Evolutionary conservation across 2,797 vertebrate genomes (phyloP), one percentile per base, ranked within the genome.

Genomic region (Etheostoma perlongum): DNA sequence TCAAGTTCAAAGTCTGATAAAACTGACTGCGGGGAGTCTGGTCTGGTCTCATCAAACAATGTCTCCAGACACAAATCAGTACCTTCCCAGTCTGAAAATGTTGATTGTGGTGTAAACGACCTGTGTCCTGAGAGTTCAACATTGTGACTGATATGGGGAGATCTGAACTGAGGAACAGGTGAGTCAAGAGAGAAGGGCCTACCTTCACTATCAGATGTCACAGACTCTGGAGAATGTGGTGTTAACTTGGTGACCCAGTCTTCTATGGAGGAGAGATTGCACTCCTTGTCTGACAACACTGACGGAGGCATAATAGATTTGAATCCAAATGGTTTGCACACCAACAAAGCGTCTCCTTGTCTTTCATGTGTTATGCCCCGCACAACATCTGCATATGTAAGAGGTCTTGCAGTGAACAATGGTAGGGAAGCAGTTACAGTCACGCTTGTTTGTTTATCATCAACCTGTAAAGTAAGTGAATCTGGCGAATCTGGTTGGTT

Each of bases 1-100:
- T 74, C 72, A 25, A 76, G 13, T 19, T 66, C 30, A 33, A 67
- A 12, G 18, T 77, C 72, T 10, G 81, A 77, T 1, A 1, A 2
- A 66, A 58, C 18, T 49, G 86, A 85, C 16, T 80, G 53, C 3
- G 82, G 76, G 2, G 85, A 89, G 2, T 54, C 63, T 72, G 78
- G 55, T 75, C 79, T 83, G 9, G 0, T 40, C 5, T 78, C 57
- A 0, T 65, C 52, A 73, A 86, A 82, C 8, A 84, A 27, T 19
- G 13, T 33, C 11, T 63, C 76, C 2, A 87, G 44, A 69, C 42
- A 76, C 18, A 83, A 58, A 60, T 84, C 68, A 19, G 58, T 67
- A 9, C 51, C 63, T 47, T 60, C 46, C 30, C 72, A 84, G 33
- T 73, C 63, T 4, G 68, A 73, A 13, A 48, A 15, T 7, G 40